Base-by-base conservation (phyloP, 2,888 invertebrate species). In the Idaea straminata region DNA sequence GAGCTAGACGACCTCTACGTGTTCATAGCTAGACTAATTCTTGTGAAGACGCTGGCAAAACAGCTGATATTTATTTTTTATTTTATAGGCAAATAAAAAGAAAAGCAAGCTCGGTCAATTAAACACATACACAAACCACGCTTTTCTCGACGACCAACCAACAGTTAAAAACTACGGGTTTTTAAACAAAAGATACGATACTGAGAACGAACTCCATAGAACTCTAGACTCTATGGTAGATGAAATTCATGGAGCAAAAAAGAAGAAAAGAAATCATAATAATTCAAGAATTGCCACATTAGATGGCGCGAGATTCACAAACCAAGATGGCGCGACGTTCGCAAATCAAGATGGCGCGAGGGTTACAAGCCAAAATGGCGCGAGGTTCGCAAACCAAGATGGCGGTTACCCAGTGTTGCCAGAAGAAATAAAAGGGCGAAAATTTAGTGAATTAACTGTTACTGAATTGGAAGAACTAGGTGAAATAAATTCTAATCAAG, bases 161-260 rank as follows among this genome's bases (percentile, higher is more conserved):
- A 68, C 76, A 0, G 77, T 80, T 35, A 81, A 72, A 74, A 84
- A 81, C 61, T 79, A 81, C 61, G 92, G 91, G 5, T 79, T 90
- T 69, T 73, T 92, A 3, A 89, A 88, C 74, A 86, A 84, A 62
- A 78, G 86, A 1, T 82, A 86, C 72, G 82, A 87, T 79, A 81
- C 85, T 0, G 83, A 83, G 4, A 87, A 87, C 74, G 85, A 86
- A 5, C 77, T 91, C 0, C 87, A 89, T 64, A 77, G 83, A 70
- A 81, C 86, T 65, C 73, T 92, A 68, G 87, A 89, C 81, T 81
- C 86, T 74, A 85, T 92, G 82, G 83, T 81, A 2, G 69, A 79
- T 0, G 88, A 91, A 15, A 80, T 91, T 4, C 83, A 85, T 68
- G 83, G 82, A 64, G 69, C 64, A 38, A 78, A 77, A 66, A 69